These are phyloP conservation scores for Glaucidium brasilianum DNA, from an alignment of 2,113 vertebrate species.

Conservation along the genomic window DNA sequence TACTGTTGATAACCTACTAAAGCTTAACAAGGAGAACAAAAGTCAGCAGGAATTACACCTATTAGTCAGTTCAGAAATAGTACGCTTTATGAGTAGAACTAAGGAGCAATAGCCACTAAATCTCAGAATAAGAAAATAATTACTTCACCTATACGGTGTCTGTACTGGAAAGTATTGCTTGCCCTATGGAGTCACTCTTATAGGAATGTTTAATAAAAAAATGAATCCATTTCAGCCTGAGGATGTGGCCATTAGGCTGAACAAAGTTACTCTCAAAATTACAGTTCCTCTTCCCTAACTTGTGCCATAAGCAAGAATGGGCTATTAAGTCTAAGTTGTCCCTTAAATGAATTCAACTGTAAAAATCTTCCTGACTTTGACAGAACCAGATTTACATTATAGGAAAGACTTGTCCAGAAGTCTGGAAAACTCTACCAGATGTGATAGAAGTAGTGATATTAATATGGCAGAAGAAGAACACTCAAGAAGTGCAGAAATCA, in stretches of 20 bases:
- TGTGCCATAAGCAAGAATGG: neutral
- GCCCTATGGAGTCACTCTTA: neutral
- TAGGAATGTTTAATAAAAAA: neutral
- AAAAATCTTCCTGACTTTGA: neutral
- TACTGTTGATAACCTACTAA: neutral
- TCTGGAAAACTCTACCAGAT: neutral
- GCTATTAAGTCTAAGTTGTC: neutral
- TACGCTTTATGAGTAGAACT: neutral
- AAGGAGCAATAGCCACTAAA: neutral
- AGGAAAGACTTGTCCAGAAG: neutral
- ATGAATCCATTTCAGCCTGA: neutral
- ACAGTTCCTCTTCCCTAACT: neutral
- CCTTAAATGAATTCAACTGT: neutral
- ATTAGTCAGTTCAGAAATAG: neutral
- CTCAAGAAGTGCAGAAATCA: neutral
- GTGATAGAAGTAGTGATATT: neutral
- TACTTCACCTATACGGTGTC: neutral
- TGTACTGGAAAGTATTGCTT: neutral
- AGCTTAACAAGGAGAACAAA: neutral
- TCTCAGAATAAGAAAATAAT: neutral
- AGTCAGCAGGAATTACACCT: neutral
- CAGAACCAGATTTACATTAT: neutral
- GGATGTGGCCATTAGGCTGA: neutral
- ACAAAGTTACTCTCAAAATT: neutral
- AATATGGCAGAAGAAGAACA: neutral